phyloP scores from a whole-genome alignment of 1,140 invertebrate genomes.

The Musca vetustissima region DNA sequence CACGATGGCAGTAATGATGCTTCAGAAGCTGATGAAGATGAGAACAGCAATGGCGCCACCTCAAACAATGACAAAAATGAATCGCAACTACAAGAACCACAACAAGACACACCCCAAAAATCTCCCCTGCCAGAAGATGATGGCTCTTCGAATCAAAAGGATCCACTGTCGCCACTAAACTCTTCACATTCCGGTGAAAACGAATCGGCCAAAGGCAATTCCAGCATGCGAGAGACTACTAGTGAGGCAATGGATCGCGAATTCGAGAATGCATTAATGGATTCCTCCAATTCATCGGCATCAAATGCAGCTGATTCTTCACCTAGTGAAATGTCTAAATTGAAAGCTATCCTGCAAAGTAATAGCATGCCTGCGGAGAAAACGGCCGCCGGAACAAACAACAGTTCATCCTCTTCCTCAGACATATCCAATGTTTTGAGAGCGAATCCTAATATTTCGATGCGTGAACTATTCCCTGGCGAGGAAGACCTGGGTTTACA shows the following conservation, averaged over 20 bases:
- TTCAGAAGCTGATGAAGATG: constrained; percentile 48
- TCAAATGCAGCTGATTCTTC: constrained; percentile 28
- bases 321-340: constrained; percentile 42
- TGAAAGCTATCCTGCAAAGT: constrained; percentile 48
- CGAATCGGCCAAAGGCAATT: too few species aligned
- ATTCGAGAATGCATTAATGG: constrained; percentile 32
- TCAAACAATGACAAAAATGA: constrained; percentile 59
- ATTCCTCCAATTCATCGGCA: constrained; percentile 33
- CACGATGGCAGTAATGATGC: constrained; percentile 63
- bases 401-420: constrained; percentile 32
- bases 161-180: constrained; percentile 20
- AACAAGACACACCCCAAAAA: constrained; percentile 6
- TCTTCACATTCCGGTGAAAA: constrained; percentile 17
- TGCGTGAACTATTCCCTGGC: constrained; percentile 76
- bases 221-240: too few species aligned
- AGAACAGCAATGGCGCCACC: constrained; percentile 28
- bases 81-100: constrained; percentile 48
- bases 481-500: constrained; percentile 78
- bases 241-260: constrained; percentile 25
- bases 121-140: constrained; percentile 7
- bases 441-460: constrained; percentile 76
- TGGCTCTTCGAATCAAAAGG: background rate
- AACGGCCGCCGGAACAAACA: background rate
- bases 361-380: constrained; percentile 1
- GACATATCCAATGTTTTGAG: constrained; percentile 61